Conservation (phyloP, 2,888 invertebrate species). For the Pachycephus smyrnensis region DNA sequence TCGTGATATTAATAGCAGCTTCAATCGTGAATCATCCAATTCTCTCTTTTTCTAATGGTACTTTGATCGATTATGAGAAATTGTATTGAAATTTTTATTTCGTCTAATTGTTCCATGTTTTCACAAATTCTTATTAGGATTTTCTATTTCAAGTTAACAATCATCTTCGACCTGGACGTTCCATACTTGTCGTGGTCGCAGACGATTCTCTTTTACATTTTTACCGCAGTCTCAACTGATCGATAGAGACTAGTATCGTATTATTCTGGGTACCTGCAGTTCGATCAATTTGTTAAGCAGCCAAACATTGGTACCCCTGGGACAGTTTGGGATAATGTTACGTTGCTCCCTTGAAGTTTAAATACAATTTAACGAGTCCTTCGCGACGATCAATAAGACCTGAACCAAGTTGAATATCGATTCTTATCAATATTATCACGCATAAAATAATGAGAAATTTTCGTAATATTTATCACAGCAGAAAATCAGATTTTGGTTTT, state of each 20-base stretch:
- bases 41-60: too few species aligned
- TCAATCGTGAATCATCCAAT: background rate
- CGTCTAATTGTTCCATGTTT: background rate
- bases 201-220: slow-evolving; percentile 22
- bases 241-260: slow-evolving; percentile 41
- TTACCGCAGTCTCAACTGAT: slow-evolving; percentile 31
- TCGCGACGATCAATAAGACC: background rate
- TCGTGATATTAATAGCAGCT: background rate
- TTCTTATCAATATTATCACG: background rate
- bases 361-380: background rate
- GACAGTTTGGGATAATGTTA: background rate
- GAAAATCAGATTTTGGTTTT: background rate
- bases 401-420: background rate
- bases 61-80: background rate
- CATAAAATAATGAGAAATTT: background rate
- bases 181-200: background rate
- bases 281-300: slow-evolving; percentile 58
- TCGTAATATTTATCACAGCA: background rate
- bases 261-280: slow-evolving; percentile 57
- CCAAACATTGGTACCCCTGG: background rate
- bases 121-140: background rate
- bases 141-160: background rate
- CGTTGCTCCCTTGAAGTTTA: background rate
- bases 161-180: background rate
- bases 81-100: background rate